Percentiles rank a stretch among this genome's conserved stretches.
phyloP scores from a whole-genome alignment of 2,888 invertebrate species.

The Saturnia pavonia region DNA sequence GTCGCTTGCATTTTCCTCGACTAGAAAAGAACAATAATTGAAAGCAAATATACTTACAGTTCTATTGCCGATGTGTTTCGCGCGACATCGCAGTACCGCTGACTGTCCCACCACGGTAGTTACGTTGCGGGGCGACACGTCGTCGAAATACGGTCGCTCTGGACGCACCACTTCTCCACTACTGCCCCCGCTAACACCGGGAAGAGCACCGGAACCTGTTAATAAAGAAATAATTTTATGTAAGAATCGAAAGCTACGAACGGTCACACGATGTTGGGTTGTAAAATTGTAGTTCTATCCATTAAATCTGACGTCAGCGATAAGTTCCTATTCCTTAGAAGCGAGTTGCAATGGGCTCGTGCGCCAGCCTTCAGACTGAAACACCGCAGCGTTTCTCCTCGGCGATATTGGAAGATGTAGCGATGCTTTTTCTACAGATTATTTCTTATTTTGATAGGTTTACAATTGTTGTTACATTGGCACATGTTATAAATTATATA shows the following conservation, averaged over 20 bases:
- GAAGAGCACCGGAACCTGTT: conserved; percentile 53
- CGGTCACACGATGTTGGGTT: neutral
- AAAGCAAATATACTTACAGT: conserved; percentile 83
- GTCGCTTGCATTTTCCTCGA: too few species aligned
- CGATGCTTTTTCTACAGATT: neutral
- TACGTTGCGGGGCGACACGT: conserved; percentile 90
- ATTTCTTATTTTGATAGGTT: too few species aligned
- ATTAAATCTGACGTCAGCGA: too few species aligned
- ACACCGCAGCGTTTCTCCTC: neutral
- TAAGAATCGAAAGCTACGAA: neutral
- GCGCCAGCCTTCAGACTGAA: too few species aligned
- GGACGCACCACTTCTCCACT: conserved; percentile 61
- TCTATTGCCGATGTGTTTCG: conserved; percentile 92
- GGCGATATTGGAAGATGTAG: neutral
- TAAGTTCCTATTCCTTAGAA: too few species aligned
- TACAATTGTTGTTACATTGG: too few species aligned
- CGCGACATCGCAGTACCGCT: conserved; percentile 89
- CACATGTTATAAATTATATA: too few species aligned
- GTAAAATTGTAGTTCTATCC: too few species aligned
- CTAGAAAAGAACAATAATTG: neutral
- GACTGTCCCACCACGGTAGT: conserved; percentile 92
- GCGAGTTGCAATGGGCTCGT: neutral
- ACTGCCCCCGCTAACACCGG: conserved; percentile 51
- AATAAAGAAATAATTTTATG: conserved; percentile 18
- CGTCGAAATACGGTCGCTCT: conserved; percentile 91